Percentiles rank a stretch among this genome's conserved stretches.
Evolutionary conservation across 2,888 invertebrate species (phyloP).

Genomic region (Nemoura dubitans): DNA sequence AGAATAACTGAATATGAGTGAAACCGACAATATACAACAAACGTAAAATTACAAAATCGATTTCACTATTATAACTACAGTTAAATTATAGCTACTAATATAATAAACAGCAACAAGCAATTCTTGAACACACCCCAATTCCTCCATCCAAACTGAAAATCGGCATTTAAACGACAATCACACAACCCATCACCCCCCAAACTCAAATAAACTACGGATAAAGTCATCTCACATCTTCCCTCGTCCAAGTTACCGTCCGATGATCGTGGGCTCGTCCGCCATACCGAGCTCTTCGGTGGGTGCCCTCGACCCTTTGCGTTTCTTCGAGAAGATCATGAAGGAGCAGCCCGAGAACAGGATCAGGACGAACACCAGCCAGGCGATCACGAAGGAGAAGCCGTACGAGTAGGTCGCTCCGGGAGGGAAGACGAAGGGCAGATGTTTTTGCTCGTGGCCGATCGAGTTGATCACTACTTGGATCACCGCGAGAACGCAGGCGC

Average conservation of each 20-base stretch:
- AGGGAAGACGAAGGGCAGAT: slow-evolving; percentile 74
- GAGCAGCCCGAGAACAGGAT: slow-evolving; percentile 74
- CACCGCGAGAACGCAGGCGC: slow-evolving; percentile 81
- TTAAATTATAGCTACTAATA: too few species aligned
- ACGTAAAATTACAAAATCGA: too few species aligned
- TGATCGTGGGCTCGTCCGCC: slow-evolving; percentile 86
- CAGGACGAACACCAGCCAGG: slow-evolving; percentile 79
- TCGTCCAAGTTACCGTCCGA: slow-evolving; percentile 61
- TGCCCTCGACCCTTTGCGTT: slow-evolving; percentile 84
- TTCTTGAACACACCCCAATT: too few species aligned
- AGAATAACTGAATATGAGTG: too few species aligned
- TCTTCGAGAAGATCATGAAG: slow-evolving; percentile 80
- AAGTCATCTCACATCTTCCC: too few species aligned
- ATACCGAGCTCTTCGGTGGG: slow-evolving; percentile 83
- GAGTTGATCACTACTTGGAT: slow-evolving; percentile 82
- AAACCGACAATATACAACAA: too few species aligned
- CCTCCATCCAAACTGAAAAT: too few species aligned
- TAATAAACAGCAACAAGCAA: too few species aligned
- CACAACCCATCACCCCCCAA: too few species aligned
- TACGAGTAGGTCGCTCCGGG: slow-evolving; percentile 71
- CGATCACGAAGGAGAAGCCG: slow-evolving; percentile 77
- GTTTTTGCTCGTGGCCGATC: slow-evolving; percentile 74
- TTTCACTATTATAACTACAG: too few species aligned
- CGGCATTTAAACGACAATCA: too few species aligned
- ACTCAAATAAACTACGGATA: too few species aligned